Evolutionary conservation across 2,797 vertebrate species (phyloP), one percentile per base, ranked within the genome.

Genomic region (Novumbra hubbsi): DNA sequence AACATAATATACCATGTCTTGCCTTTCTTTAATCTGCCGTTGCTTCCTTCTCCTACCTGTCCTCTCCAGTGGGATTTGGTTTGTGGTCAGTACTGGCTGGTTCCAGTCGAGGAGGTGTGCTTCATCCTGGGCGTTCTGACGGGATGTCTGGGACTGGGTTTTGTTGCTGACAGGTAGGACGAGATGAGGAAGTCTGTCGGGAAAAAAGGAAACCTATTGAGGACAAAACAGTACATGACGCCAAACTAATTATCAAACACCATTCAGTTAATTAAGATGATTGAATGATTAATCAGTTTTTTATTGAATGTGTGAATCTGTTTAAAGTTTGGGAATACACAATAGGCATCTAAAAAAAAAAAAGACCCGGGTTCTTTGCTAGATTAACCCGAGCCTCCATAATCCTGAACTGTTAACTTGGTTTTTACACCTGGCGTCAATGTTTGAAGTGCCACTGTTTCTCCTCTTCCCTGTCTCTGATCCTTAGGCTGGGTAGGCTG

Each of bases 61-160:
- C 41, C 52, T 49, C 28, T 38, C 12, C 84, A 97, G 96, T 97
- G 96, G 96, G 93, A 95, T 85, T 93, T 97, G 88, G 96, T 96
- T 84, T 96, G 95, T 81, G 86, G 83, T 80, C 92, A 90, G 83
- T 95, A 95, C 88, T 97, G 96, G 96, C 86, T 95, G 88, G 94
- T 96, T 80, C 95, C 96, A 19, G 91, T 96, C 82, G 95, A 97
- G 88, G 95, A 96, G 89, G 95, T 96, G 73, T 96, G 95, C 78
- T 96, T 96, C 87, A 95, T 96, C 66, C 82, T 96, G 83, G 96
- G 96, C 11, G 82, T 95, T 72, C 92, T 95, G 45, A 93, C 92
- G 1, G 96, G 96, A 67, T 95, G 93, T 62, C 91, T 97, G 65
- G 84, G 91, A 70, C 86, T 96, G 50, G 95, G 96, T 79, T 94